These are phyloP conservation scores for Girardinus metallicus DNA, from an alignment of 2,797 vertebrate genomes.

Conservation along the genomic window DNA sequence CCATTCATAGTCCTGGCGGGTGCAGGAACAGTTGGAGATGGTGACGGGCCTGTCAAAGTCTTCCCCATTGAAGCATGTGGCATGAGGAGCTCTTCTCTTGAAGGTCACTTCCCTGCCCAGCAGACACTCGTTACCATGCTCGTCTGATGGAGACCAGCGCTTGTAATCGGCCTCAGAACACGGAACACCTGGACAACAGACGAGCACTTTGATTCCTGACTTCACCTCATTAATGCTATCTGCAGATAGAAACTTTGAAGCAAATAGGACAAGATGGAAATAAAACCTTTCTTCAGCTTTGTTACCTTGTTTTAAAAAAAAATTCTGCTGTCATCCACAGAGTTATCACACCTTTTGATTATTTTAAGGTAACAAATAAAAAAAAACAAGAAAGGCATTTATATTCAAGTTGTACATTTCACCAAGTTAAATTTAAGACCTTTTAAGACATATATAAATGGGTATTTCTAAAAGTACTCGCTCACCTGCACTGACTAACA, in stretches of 20 bases:
- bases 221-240: neutral
- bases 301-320: neutral
- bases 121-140: conserved; percentile 92
- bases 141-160: conserved; percentile 95
- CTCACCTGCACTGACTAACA: no score
- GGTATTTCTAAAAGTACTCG: no score
- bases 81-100: conserved; percentile 93
- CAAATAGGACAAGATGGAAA: neutral
- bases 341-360: neutral
- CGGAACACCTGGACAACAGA: conserved; percentile 85
- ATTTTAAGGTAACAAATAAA: neutral
- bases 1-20: conserved; percentile 97
- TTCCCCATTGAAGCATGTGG: conserved; percentile 96
- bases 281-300: neutral
- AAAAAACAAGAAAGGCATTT: no score
- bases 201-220: neutral
- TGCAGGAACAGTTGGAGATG: conserved; percentile 96
- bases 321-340: neutral
- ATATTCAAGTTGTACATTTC: no score
- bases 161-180: conserved; percentile 97
- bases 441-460: no score
- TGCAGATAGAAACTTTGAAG: conserved; percentile 12
- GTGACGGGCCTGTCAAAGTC: conserved; percentile 94
- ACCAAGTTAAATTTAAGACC: no score
- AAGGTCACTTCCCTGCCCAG: conserved; percentile 92